Evolutionary conservation across 2,797 vertebrate species (phyloP).

Genomic region (Semaprochilodus insignis): DNA sequence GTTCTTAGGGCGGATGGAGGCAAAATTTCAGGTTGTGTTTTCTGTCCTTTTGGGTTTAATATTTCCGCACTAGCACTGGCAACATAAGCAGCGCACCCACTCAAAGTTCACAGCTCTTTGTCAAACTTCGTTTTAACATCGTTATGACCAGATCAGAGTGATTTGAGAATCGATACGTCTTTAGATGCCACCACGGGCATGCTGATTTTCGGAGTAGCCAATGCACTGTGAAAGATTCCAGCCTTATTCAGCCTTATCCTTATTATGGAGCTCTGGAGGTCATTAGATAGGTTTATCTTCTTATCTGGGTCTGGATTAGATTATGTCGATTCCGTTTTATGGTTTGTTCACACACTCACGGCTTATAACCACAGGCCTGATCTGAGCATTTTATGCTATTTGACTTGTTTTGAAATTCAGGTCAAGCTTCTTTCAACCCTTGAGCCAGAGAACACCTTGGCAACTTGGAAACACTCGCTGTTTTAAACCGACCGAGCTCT

Average conservation of each 20-base stretch:
- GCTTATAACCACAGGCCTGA: neutral
- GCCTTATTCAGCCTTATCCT: conserved; percentile 18
- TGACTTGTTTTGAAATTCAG: neutral
- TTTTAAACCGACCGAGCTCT: too few species aligned
- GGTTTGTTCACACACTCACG: neutral
- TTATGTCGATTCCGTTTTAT: neutral
- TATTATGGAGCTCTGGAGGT: neutral
- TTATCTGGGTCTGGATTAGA: neutral
- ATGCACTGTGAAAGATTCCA: too few species aligned
- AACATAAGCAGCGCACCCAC: conserved; percentile 17
- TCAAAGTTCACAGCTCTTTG: conserved; percentile 38
- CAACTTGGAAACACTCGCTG: too few species aligned
- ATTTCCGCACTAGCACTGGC: conserved; percentile 15
- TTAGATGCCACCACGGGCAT: too few species aligned
- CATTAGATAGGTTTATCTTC: neutral
- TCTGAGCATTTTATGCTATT: neutral
- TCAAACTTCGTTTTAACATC: conserved; percentile 21
- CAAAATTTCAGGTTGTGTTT: conserved; percentile 32
- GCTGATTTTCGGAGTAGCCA: too few species aligned
- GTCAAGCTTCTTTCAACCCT: too few species aligned
- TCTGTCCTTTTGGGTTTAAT: conserved; percentile 44
- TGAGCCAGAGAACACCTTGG: too few species aligned
- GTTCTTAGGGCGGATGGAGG: neutral
- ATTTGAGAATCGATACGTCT: neutral
- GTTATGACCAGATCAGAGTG: neutral